These are phyloP conservation scores for Aphidius gifuensis DNA, from an alignment of 1,140 invertebrate genomes.

Conservation along the genomic window DNA sequence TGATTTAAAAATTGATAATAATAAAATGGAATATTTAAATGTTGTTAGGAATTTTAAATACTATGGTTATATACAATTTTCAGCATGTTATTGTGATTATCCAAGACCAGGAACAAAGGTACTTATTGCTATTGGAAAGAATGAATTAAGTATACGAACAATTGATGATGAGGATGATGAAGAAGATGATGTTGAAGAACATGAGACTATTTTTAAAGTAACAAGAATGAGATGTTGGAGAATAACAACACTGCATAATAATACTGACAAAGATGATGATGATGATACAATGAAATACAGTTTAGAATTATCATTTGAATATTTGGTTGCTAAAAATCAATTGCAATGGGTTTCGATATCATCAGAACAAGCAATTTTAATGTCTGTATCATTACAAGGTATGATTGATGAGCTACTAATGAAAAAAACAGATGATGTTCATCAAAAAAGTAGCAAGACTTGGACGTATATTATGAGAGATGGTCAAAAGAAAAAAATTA, in stretches of 20 bases:
- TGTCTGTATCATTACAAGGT: constrained; percentile 90
- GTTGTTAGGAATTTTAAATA: constrained; percentile 76
- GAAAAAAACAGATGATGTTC: constrained; percentile 64
- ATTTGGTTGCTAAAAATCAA: constrained; percentile 87
- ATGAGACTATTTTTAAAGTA: constrained; percentile 84
- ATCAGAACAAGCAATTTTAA: constrained; percentile 88
- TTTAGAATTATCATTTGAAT: constrained; percentile 92
- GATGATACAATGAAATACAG: constrained; percentile 36
- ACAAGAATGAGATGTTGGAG: constrained; percentile 95
- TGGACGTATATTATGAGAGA: constrained; percentile 61
- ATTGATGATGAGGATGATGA: constrained; percentile 34
- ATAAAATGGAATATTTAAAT: constrained; percentile 82
- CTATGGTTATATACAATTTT: constrained; percentile 86
- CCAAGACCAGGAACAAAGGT: constrained; percentile 67
- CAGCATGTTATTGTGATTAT: constrained; percentile 74
- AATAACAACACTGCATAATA: constrained; percentile 79
- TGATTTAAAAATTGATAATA: constrained; percentile 62
- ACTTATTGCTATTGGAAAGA: constrained; percentile 71
- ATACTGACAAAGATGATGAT: constrained; percentile 38
- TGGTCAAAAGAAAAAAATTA: constrained; percentile 52
- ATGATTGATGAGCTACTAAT: constrained; percentile 92
- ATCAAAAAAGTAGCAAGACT: constrained; percentile 39
- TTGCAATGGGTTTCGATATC: constrained; percentile 89
- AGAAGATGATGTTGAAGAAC: constrained; percentile 44
- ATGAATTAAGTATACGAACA: constrained; percentile 72